Evolutionary conservation across 1,140 invertebrate species (phyloP).

Genomic region (Idris sp.): DNA sequence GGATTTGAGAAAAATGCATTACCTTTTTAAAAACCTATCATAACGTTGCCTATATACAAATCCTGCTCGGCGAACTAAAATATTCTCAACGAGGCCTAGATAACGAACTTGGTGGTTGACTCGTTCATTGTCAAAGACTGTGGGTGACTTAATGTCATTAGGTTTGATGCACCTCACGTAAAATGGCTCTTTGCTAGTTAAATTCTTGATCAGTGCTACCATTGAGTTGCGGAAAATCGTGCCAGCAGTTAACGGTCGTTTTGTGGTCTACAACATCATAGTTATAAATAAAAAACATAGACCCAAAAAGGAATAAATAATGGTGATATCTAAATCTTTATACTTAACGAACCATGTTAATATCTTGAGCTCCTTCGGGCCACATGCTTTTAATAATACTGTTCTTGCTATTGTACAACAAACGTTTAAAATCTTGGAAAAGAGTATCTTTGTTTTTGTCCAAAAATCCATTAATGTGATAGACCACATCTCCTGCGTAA

Average conservation of each 20-base stretch:
- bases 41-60: constrained; percentile 95
- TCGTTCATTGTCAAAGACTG: constrained; percentile 86
- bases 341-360: too few species aligned
- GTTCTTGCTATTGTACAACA: constrained; percentile 90
- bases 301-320: too few species aligned
- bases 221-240: constrained; percentile 97
- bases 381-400: constrained; percentile 91
- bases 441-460: constrained; percentile 97
- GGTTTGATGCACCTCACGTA: constrained; percentile 98
- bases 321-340: too few species aligned
- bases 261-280: constrained; percentile 87
- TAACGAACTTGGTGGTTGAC: constrained; percentile 95
- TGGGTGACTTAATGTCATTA: constrained; percentile 93
- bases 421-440: constrained; percentile 96
- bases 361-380: constrained; percentile 95
- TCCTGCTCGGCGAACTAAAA: constrained; percentile 94
- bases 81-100: constrained; percentile 94
- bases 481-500: constrained; percentile 97
- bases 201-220: constrained; percentile 90
- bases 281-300: too few species aligned
- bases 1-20: too few species aligned
- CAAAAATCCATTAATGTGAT: constrained; percentile 92
- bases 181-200: constrained; percentile 95
- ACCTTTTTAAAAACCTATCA: constrained; percentile 90
- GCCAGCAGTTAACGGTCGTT: constrained; percentile 93